These are phyloP conservation scores for Equus quagga DNA, from an alignment of 2,113 vertebrate genomes.

Conservation along the genomic window DNA sequence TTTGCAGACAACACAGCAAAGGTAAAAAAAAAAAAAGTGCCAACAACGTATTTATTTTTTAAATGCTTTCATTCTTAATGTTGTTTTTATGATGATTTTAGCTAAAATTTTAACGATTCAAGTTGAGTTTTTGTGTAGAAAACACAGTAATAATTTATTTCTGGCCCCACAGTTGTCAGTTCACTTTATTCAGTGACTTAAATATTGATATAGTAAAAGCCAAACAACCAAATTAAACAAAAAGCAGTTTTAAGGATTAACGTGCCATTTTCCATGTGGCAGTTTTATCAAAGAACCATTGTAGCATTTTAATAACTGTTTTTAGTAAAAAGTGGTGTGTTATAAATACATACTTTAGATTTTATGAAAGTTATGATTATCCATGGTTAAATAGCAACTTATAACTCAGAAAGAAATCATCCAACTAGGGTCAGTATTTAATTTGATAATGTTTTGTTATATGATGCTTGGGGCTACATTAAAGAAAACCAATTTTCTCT, in stretches of 20 bases:
- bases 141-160: not conserved
- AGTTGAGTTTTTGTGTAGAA: not conserved
- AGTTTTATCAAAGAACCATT: not conserved
- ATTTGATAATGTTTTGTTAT: not conserved
- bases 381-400: not conserved
- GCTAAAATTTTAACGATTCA: constrained; percentile 20
- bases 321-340: not conserved
- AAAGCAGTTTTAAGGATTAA: not conserved
- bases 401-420: not conserved
- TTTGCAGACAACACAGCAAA: constrained; percentile 58
- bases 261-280: not conserved
- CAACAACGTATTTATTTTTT: not conserved
- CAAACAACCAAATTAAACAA: not conserved
- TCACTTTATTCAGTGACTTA: not conserved
- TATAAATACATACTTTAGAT: not conserved
- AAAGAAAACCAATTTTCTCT: not conserved
- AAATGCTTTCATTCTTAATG: not conserved
- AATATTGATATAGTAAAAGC: not conserved
- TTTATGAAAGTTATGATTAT: not conserved
- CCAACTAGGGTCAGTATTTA: not conserved
- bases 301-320: not conserved
- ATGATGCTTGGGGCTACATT: not conserved
- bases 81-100: not conserved
- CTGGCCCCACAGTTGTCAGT: not conserved
- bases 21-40: constrained; percentile 71